A percentile compares a stretch with the other conserved stretches of the same genome.
These are phyloP conservation scores for Drusus annulatus DNA, from an alignment of 1,140 invertebrate species.

Conservation along the genomic window DNA sequence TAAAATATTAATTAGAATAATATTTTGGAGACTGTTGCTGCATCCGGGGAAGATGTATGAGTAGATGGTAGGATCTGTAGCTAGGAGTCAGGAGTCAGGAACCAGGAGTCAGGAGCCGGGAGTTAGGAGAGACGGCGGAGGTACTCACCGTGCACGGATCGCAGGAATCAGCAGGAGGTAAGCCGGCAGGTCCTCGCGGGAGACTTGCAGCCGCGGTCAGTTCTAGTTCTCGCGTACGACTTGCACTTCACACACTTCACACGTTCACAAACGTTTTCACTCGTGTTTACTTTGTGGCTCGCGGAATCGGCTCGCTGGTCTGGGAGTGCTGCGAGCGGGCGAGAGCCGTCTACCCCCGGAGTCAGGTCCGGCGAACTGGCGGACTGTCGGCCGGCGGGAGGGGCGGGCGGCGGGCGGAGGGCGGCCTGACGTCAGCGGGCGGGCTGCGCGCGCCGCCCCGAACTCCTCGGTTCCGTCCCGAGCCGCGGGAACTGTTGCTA, in stretches of 20 bases:
- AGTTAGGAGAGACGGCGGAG: no score
- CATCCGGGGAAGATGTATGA: no score
- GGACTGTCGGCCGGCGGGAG: slow-evolving; percentile 52
- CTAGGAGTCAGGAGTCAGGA: no score
- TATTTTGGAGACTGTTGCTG: no score
- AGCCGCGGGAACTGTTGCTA: no score
- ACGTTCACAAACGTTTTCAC: background rate
- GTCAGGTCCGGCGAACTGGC: background rate
- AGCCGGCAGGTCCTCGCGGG: background rate
- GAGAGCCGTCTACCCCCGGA: background rate
- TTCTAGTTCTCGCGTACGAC: background rate
- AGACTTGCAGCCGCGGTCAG: background rate
- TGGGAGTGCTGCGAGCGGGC: background rate
- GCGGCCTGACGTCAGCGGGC: slow-evolving; percentile 56
- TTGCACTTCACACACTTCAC: background rate
- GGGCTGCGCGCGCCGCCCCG: slow-evolving; percentile 58
- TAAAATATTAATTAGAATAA: no score
- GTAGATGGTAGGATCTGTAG: no score
- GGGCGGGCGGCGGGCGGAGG: slow-evolving; percentile 60
- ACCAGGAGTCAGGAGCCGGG: no score
- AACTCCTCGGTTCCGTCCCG: slow-evolving; percentile 61
- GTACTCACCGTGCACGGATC: no score
- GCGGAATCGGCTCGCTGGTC: background rate
- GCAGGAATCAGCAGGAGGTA: background rate
- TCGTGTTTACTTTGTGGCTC: background rate